Percentiles rank a stretch among this genome's conserved stretches.
phyloP scores from a whole-genome alignment of 2,797 vertebrate genomes.

The Chelon labrosus region DNA sequence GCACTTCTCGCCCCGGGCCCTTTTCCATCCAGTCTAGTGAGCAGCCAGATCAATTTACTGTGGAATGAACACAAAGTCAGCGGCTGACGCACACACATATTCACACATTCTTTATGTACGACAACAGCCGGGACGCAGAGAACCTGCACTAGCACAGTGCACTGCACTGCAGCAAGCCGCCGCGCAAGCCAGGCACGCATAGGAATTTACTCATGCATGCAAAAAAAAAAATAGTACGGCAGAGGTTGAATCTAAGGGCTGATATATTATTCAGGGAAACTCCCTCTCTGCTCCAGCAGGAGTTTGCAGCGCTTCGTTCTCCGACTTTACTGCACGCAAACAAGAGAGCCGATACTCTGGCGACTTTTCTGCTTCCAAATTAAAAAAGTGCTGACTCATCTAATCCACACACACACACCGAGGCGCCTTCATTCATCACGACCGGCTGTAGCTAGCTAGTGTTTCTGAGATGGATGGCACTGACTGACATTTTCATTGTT shows the following conservation, averaged over 20 bases:
- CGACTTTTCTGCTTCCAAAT: conserved; percentile 24
- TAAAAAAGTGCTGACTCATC: conserved; percentile 66
- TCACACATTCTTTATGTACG: conserved; percentile 65
- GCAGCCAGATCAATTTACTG: conserved; percentile 91
- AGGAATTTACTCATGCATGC: conserved; percentile 77
- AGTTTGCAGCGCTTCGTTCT: conserved; percentile 27
- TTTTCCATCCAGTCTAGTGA: conserved; percentile 91
- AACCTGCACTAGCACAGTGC: conserved; percentile 42
- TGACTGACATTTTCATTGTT: conserved; percentile 41
- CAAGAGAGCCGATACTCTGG: conserved; percentile 22
- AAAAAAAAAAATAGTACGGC: conserved; percentile 45
- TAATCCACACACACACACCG: conserved; percentile 12
- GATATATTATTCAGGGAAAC: conserved; percentile 74
- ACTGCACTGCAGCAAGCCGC: conserved; percentile 63
- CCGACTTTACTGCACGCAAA: conserved; percentile 38
- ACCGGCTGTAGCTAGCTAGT: conserved; percentile 22
- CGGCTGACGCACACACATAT: conserved; percentile 56
- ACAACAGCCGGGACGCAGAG: conserved; percentile 51
- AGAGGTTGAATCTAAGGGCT: conserved; percentile 48
- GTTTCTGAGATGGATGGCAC: conserved; percentile 42
- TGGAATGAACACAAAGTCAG: conserved; percentile 80
- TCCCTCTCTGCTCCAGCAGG: conserved; percentile 40
- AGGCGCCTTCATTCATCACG: conserved; percentile 44
- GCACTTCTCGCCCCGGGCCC: conserved; percentile 77
- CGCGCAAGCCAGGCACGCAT: conserved; percentile 56